A percentile compares a stretch with the other conserved stretches of the same genome.
These are phyloP conservation scores for Dyspetes luteomarginatus DNA, from an alignment of 2,888 invertebrate species.

Conservation along the genomic window DNA sequence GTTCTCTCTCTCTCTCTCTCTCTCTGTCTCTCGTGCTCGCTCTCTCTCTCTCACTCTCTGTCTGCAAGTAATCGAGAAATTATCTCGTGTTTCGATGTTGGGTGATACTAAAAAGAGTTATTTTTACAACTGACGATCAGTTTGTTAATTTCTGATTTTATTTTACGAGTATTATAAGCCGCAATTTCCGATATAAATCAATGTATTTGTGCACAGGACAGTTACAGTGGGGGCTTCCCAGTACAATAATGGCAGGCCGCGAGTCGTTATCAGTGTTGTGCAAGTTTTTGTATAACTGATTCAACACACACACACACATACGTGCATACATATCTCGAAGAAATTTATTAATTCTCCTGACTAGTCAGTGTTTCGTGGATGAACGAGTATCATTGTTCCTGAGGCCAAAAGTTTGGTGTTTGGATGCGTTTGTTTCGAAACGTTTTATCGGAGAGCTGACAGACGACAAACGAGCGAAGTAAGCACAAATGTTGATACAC, in stretches of 20 bases:
- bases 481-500: background rate
- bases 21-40: background rate
- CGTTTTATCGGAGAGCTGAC: background rate
- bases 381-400: background rate
- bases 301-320: no score
- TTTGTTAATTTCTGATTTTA: background rate
- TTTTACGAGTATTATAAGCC: background rate
- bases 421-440: background rate
- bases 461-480: background rate
- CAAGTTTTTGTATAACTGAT: background rate
- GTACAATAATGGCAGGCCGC: background rate
- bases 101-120: background rate
- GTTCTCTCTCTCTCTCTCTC: slow-evolving; percentile 19
- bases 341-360: background rate
- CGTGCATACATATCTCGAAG: background rate
- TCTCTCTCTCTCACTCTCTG: background rate
- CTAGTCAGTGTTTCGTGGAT: background rate
- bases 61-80: background rate
- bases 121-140: background rate
- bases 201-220: background rate
- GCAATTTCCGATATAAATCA: background rate
- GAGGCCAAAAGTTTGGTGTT: background rate
- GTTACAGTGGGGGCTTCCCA: background rate
- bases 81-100: background rate
- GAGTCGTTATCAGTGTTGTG: background rate